Base-by-base conservation (phyloP, 1,140 invertebrate genomes). In the Drosophila bipectinata region DNA sequence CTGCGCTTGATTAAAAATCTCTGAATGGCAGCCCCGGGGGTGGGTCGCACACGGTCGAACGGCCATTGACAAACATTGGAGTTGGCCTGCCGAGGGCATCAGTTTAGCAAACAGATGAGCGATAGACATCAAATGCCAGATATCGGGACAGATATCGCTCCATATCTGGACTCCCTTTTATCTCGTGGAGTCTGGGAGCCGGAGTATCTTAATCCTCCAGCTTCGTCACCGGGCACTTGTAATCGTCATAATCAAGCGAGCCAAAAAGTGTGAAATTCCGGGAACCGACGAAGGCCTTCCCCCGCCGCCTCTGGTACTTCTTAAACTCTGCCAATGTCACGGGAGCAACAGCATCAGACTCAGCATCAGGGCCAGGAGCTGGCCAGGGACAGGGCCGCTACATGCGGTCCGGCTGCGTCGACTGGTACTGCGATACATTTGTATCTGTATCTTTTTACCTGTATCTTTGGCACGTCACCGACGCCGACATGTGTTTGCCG, bases 381-480 rank as follows among this genome's bases (percentile, higher is more conserved):
- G 28, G 60, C 9, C 21, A 4, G 37, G 48, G 45, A 37, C 73
- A 63, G 56, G 12, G 37, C 37, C 0, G 10, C 56, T 77, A 73
- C 49, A 45, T 18, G 14, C 21, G 44, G 44, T 21, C 44, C 18
- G 18, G 44, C 15, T 4, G 39, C 12, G 39, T 14, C 14, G 39
- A 6, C 55, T 7, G 26, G 26, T 7, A 28, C 26, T 28, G 61
- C 76, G 77, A 74, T 84, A 85, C 81, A 85, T 80, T 74, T 85
- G 81, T 66, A 66, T 77, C 63, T 81, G 78, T 87, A 85, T 87
- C 82, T 85, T 77, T 75, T 77, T 87, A 88, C 82, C 82, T 88
- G 82, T 87, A 87, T 87, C 82, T 82, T 82, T 76, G 78, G 83
- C 79, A 88, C 82, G 82, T 85, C 82, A 68, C 64, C 81, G 80